Evolutionary conservation across 2,113 vertebrate species (phyloP), one percentile per base, ranked within the genome.

Genomic region (Chauna torquata): DNA sequence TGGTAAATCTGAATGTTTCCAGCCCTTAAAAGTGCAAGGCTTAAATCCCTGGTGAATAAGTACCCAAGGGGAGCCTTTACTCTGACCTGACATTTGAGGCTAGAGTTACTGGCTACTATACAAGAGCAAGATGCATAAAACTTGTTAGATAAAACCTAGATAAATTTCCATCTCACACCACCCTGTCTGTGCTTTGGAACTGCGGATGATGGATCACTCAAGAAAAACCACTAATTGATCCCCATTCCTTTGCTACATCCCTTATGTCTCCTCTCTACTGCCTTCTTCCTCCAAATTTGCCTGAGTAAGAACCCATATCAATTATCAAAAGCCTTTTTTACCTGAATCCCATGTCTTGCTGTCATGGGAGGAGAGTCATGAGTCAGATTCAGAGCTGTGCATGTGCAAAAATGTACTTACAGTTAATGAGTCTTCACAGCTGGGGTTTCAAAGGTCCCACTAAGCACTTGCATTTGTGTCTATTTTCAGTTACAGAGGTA

Each of bases 1-100:
- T 98, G 92, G 95, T 97, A 96, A 97, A 96, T 96, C 94, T 95
- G 95, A 97, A 68, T 12, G 3, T 95, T 85, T 90, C 57, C 52
- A 80, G 57, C 74, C 75, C 17, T 80, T 80, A 30, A n/a, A 92
- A 88, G 34, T 30, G 68, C 32, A 66, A 66, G 90, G 11, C 61
- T 94, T 72, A 82, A 82, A 65, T 85, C 16, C 59, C 13, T 30
- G 11, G 28, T 25, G 34, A 49, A 1, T 77, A 71, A 28, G 15
- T 81, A 17, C 18, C 36, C 44, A 80, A 42, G 15, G 70, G 27
- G 17, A 64, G 20, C 50, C 49, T 92, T 88, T 87, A 19, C 13
- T 81, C 42, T 77, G 54, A 74, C 16, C 11, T 69, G 44, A 8
- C 64, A 7, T 54, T 89, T 82, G 36, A 81, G 74, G 22, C 57